Evolutionary conservation across 2,113 vertebrate species (phyloP).

Genomic region (Cynoglossus semilaevis): DNA sequence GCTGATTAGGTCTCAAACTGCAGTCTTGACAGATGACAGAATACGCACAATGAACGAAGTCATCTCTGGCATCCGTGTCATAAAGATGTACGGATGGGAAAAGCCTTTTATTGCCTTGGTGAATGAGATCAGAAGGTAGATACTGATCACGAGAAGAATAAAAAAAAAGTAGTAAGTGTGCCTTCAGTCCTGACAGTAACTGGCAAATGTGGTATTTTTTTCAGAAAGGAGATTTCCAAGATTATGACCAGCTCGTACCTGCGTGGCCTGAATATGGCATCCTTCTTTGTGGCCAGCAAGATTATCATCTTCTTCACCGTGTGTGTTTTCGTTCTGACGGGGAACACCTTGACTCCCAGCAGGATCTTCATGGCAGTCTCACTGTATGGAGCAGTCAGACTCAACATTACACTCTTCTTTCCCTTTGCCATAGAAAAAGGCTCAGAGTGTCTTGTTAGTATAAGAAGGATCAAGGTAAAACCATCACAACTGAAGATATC

Average conservation of each 20-base stretch:
- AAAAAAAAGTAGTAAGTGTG: no score
- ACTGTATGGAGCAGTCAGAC: slow-evolving; percentile 84
- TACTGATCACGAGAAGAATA: no score
- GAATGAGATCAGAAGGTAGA: slow-evolving; percentile 83
- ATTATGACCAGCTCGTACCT: slow-evolving; percentile 91
- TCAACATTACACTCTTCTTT: slow-evolving; percentile 94
- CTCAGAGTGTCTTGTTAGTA: slow-evolving; percentile 87
- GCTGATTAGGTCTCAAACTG: slow-evolving; percentile 82
- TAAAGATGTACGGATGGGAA: slow-evolving; percentile 98
- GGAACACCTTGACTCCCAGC: slow-evolving; percentile 84
- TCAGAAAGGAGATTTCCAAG: slow-evolving; percentile 89
- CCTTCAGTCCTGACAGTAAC: no score
- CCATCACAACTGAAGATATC: not conserved
- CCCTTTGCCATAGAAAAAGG: slow-evolving; percentile 86
- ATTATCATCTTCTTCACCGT: slow-evolving; percentile 91
- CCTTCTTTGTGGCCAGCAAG: slow-evolving; percentile 91
- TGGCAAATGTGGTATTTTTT: slow-evolving; percentile 6
- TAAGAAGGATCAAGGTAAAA: slow-evolving; percentile 88
- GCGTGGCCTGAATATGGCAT: slow-evolving; percentile 91
- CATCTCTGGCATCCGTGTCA: slow-evolving; percentile 93
- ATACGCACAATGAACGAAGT: slow-evolving; percentile 97
- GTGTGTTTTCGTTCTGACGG: slow-evolving; percentile 84
- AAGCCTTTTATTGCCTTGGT: slow-evolving; percentile 86
- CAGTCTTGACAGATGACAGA: slow-evolving; percentile 83
- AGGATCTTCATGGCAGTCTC: slow-evolving; percentile 86